Conservation (phyloP, 64 coral and sea anemone species). For the Actinia tenebrosa region DNA sequence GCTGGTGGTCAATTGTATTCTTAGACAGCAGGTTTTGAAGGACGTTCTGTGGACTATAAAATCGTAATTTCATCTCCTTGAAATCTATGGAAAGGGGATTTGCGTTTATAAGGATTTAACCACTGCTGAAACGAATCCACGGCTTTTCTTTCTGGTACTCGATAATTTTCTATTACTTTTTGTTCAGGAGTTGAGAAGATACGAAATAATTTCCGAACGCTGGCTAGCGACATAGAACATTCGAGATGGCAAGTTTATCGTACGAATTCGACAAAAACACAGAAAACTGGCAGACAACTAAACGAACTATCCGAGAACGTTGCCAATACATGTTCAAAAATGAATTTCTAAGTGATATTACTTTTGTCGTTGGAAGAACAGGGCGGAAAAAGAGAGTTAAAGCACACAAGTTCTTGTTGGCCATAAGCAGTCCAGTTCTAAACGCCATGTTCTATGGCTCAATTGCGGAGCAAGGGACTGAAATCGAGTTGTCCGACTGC, state of each 20-base stretch:
- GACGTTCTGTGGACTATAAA: neutral
- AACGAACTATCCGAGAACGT: slow-evolving; percentile 42
- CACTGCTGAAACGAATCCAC: too few relatives aligned
- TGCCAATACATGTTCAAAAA: slow-evolving; percentile 56
- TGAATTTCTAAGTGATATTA: slow-evolving; percentile 45
- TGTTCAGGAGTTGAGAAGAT: neutral
- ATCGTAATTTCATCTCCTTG: too few relatives aligned
- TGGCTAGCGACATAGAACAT: neutral
- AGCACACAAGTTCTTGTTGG: slow-evolving; percentile 52
- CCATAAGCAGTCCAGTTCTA: slow-evolving; percentile 51
- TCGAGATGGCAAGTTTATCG: slow-evolving; percentile 51
- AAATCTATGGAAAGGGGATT: too few relatives aligned
- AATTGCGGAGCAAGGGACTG: slow-evolving; percentile 40
- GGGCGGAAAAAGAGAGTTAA: slow-evolving; percentile 33
- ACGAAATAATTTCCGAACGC: neutral
- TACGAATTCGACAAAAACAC: neutral
- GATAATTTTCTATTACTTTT: too few relatives aligned
- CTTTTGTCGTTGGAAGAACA: slow-evolving; percentile 39
- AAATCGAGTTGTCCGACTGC: slow-evolving; percentile 43
- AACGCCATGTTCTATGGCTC: slow-evolving; percentile 60
- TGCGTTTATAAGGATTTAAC: too few relatives aligned
- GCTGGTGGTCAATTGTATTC: slow-evolving; percentile 5
- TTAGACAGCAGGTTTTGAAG: neutral
- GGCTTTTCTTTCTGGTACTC: too few relatives aligned
- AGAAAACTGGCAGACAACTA: slow-evolving; percentile 55